Evolutionary conservation across 2,888 invertebrate species (phyloP).

Genomic region (Apotomis turbidana): DNA sequence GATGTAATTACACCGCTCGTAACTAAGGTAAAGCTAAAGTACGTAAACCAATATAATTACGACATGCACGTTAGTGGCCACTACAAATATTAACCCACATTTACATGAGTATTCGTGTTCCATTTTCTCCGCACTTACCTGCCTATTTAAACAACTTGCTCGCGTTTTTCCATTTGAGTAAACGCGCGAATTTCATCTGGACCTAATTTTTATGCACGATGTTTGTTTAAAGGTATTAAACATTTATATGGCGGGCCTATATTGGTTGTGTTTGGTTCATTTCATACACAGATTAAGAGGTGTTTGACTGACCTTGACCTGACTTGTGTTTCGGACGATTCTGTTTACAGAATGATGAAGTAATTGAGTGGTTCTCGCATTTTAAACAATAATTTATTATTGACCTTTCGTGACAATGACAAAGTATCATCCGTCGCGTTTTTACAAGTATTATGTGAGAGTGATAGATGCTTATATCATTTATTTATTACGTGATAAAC

Average conservation of each 20-base stretch:
- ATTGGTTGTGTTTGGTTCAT: too few relatives aligned
- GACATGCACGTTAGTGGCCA: conserved; percentile 30
- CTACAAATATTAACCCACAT: conserved; percentile 39
- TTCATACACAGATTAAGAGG: neutral
- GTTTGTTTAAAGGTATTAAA: neutral
- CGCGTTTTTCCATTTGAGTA: conserved; percentile 34
- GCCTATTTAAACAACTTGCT: conserved; percentile 32
- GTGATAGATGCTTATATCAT: too few relatives aligned
- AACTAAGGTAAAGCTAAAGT: conserved; percentile 13
- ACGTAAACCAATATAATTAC: conserved; percentile 31
- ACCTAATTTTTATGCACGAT: conserved; percentile 6
- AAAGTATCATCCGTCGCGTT: too few relatives aligned
- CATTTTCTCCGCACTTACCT: conserved; percentile 32
- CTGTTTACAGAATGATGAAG: too few relatives aligned
- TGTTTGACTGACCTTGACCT: too few relatives aligned
- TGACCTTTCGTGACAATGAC: too few relatives aligned
- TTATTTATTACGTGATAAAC: too few relatives aligned
- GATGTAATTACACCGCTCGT: conserved; percentile 13
- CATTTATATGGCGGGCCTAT: neutral
- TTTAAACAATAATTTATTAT: too few relatives aligned
- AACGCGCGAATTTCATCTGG: conserved; percentile 13
- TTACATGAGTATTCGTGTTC: conserved; percentile 33
- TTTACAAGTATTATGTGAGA: too few relatives aligned
- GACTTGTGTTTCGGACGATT: too few relatives aligned
- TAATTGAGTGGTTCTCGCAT: too few relatives aligned